Conservation (phyloP, 2,113 vertebrate species). For the Smithornis capensis region DNA sequence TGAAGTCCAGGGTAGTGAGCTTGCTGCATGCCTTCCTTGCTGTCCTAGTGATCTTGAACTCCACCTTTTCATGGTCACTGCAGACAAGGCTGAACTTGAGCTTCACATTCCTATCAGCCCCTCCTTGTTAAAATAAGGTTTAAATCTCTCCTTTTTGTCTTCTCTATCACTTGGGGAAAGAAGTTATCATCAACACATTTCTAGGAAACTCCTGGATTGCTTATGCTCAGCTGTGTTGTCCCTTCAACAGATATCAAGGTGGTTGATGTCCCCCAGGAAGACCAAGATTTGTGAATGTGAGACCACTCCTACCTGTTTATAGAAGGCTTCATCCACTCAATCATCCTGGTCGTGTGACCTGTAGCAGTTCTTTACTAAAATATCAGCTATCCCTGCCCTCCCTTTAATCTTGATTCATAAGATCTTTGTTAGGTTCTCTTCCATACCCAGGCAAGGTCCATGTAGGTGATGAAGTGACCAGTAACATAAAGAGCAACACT, state of each 20-base stretch:
- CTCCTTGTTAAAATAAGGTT: not conserved
- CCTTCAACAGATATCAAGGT: not conserved
- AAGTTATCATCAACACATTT: not conserved
- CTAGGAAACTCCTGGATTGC: not conserved
- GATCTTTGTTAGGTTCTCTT: not conserved
- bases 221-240: not conserved
- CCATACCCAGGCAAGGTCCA: not conserved
- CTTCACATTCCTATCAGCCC: not conserved
- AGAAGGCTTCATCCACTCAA: not conserved
- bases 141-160: not conserved
- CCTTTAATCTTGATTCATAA: not conserved
- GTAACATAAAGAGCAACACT: accelerated
- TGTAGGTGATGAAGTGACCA: too few species aligned
- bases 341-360: accelerated
- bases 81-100: not conserved
- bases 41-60: not conserved
- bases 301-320: not conserved
- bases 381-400: not conserved
- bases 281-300: not conserved
- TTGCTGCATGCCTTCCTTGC: not conserved
- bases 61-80: not conserved
- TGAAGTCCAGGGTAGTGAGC: not conserved
- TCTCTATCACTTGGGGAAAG: not conserved
- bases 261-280: accelerated
- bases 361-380: not conserved